Evolutionary conservation across 2,113 vertebrate genomes (phyloP), one percentile per base, ranked within the genome.

Genomic region (Indicator indicator): DNA sequence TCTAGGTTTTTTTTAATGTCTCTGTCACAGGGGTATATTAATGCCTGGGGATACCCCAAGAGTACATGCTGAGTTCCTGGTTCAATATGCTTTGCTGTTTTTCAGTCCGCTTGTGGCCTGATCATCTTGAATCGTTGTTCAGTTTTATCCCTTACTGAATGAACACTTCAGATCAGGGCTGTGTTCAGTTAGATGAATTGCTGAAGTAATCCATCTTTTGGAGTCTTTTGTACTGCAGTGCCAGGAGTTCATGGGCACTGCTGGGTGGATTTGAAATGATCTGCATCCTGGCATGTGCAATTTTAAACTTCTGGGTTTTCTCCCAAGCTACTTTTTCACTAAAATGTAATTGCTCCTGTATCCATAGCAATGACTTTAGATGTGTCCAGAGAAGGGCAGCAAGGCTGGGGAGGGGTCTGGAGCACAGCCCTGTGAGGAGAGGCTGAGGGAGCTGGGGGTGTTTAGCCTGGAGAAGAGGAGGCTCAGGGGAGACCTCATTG

Each of bases 21-120:
- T 3, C 7, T 71, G 15, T 59, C 42, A 56, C 27, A 64, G 33
- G 58, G 6, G 10, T 78, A 6, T 70, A 15, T 86, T 64, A 68
- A n/a, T 2, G 3, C 9, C 30, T 27, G 36, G 26, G 10, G 91
- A 65, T 52, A 76, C 15, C 5, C 4, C 68, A 95, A 65, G 56
- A 67, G n/a, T 40, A 94, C 81, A 44, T 10, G 16, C 18, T 50
- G 72, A 69, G 32, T 73, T 90, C 32, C 36, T 89, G 82, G 32
- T 95, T 91, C 65, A 88, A 73, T 62, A 7, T 40, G 20, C 89
- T 36, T 73, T 95, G 26, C 46, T 77, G 7, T 84, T 94, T 88
- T 93, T 72, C 59, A 55, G 88, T 86, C 73, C 16, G 2, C 75
- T 83, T 77, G 32, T 82, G 72, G 81, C 78, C 17, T 83, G 75